phyloP scores from a whole-genome alignment of 2,888 invertebrate genomes.

The Papilio protenor region DNA sequence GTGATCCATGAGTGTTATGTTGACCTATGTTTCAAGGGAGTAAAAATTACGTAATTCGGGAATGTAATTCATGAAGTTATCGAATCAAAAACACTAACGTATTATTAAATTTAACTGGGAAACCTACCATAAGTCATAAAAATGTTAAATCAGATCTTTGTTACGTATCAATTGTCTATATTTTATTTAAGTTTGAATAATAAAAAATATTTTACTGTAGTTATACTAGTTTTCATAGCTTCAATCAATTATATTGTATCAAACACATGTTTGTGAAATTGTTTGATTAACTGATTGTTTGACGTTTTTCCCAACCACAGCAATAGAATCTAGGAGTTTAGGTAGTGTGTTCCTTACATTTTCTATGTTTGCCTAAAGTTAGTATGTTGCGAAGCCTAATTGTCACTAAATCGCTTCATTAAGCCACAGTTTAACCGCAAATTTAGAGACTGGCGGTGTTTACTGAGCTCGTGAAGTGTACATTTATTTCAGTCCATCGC shows the following conservation, averaged over 20 bases:
- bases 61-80: too few species aligned
- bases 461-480: constrained; percentile 8
- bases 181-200: background rate
- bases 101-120: too few species aligned
- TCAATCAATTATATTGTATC: too few species aligned
- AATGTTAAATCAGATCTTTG: background rate
- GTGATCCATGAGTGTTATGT: too few species aligned
- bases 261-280: too few species aligned
- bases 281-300: too few species aligned
- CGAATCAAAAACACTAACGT: too few species aligned
- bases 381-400: constrained; percentile 7
- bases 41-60: too few species aligned
- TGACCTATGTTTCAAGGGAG: too few species aligned
- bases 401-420: constrained; percentile 23
- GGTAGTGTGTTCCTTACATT: background rate
- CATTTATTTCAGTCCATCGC: background rate
- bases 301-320: too few species aligned
- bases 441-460: constrained; percentile 15
- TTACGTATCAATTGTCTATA: background rate
- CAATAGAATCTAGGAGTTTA: background rate
- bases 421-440: constrained; percentile 33
- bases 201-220: too few species aligned
- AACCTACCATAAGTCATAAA: background rate
- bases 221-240: too few species aligned
- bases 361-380: background rate